Evolutionary conservation across 2,113 vertebrate genomes (phyloP).

Genomic region (human): GRCh38 chr11:49064001-49064500

Average conservation of each 20-base stretch:
- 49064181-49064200: neutral
- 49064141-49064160: neutral
- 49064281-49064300: neutral
- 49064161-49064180: neutral
- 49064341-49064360: neutral
- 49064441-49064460: too few relatives aligned
- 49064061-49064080: too few relatives aligned
- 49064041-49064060: too few relatives aligned
- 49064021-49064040: too few relatives aligned
- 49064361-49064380: neutral
- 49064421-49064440: too few relatives aligned
- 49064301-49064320: neutral
- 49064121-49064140: too few relatives aligned
- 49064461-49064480: too few relatives aligned
- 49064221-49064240: too few relatives aligned
- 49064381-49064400: neutral
- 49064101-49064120: too few relatives aligned
- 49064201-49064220: neutral
- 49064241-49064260: neutral
- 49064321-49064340: neutral
- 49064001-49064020: too few relatives aligned
- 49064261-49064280: neutral
- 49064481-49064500: too few relatives aligned
- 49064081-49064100: too few relatives aligned
- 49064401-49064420: neutral